Evolutionary conservation across 2,113 vertebrate species (phyloP), one percentile per base, ranked within the genome.

Genomic region (Podocnemis expansa): DNA sequence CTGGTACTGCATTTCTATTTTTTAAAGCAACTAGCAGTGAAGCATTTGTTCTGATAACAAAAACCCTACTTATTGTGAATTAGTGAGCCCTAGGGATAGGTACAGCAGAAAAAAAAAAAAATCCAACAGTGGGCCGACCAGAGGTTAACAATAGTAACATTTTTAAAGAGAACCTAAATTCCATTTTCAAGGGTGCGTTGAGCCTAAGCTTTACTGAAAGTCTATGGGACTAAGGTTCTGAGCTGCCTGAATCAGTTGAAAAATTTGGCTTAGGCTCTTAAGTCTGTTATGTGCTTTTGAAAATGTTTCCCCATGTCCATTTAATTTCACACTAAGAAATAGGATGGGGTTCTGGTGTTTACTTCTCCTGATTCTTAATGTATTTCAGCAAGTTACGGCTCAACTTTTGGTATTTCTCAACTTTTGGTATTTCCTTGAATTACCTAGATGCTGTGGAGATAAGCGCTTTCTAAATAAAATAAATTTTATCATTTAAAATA

Each of bases 381-480:
- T 82, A 58, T 81, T 92, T 88, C 5, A 67, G 10, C 91, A 27
- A 1, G 14, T 29, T 8, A 70, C 12, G 80, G 41, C 47, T 49
- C n/a, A 29, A 38, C 85, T 96, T 80, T 34, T 8, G 10, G 17
- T 54, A 41, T 70, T 92, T 91, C 60, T 19, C 25, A 73, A 78
- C n/a, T n/a, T n/a, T 86, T 88, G 1, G n/a, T n/a, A 38, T 88
- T 76, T 89, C 84, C 54, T 81, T 87, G 43, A 87, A 63, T 73
- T 21, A 86, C 9, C 76, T 93, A 85, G 47, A 63, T 91, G 79
- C 80, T 94, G 45, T 58, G 43, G 4, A 34, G 1, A 3, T 85
- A 93, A 75, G 55, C 88, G 70, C 60, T 96, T 95, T 83, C 9
- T 45, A 82, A 95, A 73, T 85, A 43, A 86, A 92, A 27, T 78